Conservation (phyloP, 2,113 vertebrate genomes). For the Stigmatopora argus region DNA sequence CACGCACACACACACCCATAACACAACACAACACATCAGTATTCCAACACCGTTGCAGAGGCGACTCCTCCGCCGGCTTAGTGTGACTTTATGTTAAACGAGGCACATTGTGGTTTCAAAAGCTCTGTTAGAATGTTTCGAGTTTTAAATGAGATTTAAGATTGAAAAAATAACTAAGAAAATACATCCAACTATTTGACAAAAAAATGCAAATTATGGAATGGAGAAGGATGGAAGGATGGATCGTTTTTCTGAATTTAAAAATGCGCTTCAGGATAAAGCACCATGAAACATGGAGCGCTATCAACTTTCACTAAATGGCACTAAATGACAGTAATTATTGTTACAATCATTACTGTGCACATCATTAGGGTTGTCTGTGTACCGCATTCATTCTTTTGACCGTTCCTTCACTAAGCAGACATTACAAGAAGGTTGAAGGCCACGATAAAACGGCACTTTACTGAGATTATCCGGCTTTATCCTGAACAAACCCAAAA, state of each 20-base stretch:
- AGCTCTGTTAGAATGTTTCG: slow-evolving; percentile 11
- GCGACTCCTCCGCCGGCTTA: slow-evolving; percentile 45
- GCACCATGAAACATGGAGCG: background rate
- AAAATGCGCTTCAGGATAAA: no score
- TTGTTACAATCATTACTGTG: background rate
- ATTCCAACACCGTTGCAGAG: slow-evolving; percentile 48
- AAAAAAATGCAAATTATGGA: background rate
- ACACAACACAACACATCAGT: slow-evolving; percentile 45
- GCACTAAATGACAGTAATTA: background rate
- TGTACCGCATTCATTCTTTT: slow-evolving; percentile 6
- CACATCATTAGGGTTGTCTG: background rate
- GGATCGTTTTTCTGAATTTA: background rate
- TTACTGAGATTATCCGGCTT: slow-evolving; percentile 48
- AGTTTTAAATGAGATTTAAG: background rate
- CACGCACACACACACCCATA: slow-evolving; percentile 22
- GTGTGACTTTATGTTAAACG: slow-evolving; percentile 36
- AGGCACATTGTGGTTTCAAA: slow-evolving; percentile 6
- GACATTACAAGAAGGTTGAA: slow-evolving; percentile 20
- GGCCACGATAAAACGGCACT: slow-evolving; percentile 24
- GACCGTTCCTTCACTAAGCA: slow-evolving; percentile 11
- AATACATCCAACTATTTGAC: background rate
- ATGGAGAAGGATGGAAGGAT: background rate
- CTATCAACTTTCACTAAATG: slow-evolving; percentile 2
- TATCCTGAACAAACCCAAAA: slow-evolving; percentile 31
- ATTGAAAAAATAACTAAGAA: background rate